Conservation (phyloP, 2,797 vertebrate genomes). For the Sphenopsis melanotis region DNA sequence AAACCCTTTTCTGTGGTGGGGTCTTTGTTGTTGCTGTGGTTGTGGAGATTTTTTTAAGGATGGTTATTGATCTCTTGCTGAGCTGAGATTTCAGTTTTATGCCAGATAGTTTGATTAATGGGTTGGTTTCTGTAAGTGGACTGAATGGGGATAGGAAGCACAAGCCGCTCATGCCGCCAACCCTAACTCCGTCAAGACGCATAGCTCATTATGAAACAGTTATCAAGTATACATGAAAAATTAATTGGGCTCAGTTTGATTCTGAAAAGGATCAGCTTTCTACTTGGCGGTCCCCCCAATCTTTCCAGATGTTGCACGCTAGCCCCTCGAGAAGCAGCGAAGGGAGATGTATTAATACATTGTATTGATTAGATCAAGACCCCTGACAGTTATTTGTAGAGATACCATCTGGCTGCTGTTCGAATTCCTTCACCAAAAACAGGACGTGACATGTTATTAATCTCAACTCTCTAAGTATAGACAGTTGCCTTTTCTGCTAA, state of each 20-base stretch:
- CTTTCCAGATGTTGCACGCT: conserved; percentile 95
- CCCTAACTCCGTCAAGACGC: conserved; percentile 83
- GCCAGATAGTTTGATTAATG: conserved; percentile 99
- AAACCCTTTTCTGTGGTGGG: conserved; percentile 61
- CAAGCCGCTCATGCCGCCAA: conserved; percentile 86
- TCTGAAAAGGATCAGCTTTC: conserved; percentile 82
- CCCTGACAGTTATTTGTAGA: conserved; percentile 99
- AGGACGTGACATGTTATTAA: conserved; percentile 99
- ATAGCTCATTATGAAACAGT: conserved; percentile 89
- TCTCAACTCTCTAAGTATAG: conserved; percentile 90
- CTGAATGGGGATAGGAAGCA: conserved; percentile 96
- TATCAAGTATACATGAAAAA: conserved; percentile 89
- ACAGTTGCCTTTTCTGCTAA: conserved; percentile 86
- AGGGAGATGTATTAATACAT: conserved; percentile 99
- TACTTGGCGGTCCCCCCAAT: conserved; percentile 78
- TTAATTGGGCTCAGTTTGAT: conserved; percentile 88
- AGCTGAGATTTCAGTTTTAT: conserved; percentile 92
- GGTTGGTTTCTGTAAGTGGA: conserved; percentile 96
- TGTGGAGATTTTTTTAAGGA: conserved; percentile 70
- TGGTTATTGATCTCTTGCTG: conserved; percentile 97
- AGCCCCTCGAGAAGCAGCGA: conserved; percentile 89
- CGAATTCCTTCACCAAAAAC: conserved; percentile 99
- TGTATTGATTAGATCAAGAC: conserved; percentile 99
- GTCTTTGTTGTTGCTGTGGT: conserved; percentile 50
- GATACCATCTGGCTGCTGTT: conserved; percentile 99